Evolutionary conservation across 1,140 invertebrate genomes (phyloP), one percentile per base, ranked within the genome.

Genomic region (Tetranychus urticae): DNA sequence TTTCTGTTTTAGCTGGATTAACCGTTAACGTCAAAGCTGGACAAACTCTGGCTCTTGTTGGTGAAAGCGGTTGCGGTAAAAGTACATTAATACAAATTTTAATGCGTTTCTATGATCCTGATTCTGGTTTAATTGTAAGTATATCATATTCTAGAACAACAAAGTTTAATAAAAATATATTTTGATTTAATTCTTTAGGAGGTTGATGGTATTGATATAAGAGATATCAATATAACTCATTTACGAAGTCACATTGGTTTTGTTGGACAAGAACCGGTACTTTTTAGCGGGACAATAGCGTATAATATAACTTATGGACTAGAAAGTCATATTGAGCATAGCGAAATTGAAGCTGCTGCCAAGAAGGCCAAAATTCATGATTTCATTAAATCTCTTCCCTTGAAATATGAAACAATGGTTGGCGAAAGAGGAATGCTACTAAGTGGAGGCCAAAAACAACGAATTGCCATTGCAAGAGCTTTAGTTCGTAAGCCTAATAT

Each of bases 241-340:
- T 74, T 98, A 23, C 76, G 96, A 61, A 80, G 78, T 70, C 75
- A 80, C 1, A 92, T 99, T 67, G 83, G 91, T 3, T 84, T 99
- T 63, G 93, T 99, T 0, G 94, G 94, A n/a, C 94, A 90, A 82
- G 93, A 99, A 72, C 88, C 87, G 47, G 91, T 98, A 31, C 73
- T 99, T 7, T 99, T 99, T 71, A 89, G 98, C 72, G 88, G 98
- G 67, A 91, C 90, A 13, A 82, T 96, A 8, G 77, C 80, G 72
- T 91, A 96, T 75, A 96, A 96, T 73, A 96, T 96, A 61, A 77
- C 87, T 60, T 94, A 91, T 70, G 89, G 89, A 1, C 69, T 70
- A 57, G 75, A 77, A 31, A 68, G 74, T 67, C 80, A 79, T 66
- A 14, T 52, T 12, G 75, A 74, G 31, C 77, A 80, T 68, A 63